Base-by-base conservation (phyloP, 2,888 invertebrate genomes). In the Leptinotarsa juncta region DNA sequence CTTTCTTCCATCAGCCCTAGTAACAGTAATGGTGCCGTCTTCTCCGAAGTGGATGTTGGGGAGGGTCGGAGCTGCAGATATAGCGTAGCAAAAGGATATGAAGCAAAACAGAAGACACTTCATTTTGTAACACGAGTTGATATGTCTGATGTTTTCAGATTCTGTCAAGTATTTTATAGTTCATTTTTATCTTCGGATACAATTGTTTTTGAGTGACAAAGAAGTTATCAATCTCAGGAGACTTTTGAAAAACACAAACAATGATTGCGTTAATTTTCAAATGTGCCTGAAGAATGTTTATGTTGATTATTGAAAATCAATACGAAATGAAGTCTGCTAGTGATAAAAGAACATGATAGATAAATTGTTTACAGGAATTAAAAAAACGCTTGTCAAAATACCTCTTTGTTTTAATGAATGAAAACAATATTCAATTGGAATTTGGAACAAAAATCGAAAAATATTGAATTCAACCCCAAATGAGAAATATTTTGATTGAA, bases 1-100 rank as follows among this genome's bases (percentile, higher is more conserved):
- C 18, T 74, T 77, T 49, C 75, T 81, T 12, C 82, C 82, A 53
- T 70, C 69, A 10, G 72, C 75, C 42, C 42, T 42, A 14, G 67
- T 73, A 62, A 83, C 79, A 32, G 79, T 66, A 66, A 83, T 80
- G 53, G 77, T 82, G 18, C 81, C 81, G 70, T 82, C 82, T n/a
- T 81, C 79, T 72, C 75, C 74, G 57, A 82, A 73, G 55, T 72
- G 71, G 23, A 82, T 74, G 60, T 69, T 75, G 66, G 76, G 79
- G 18, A 68, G 70, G 7, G 75, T 67, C 14, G 67, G 51, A n/a
- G 50, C 65, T 32, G 67, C 14, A 65, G 76, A 77, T 66, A 73
- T 23, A 26, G 76, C 79, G 65, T 71, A 78, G 71, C 71, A 74
- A 57, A 75, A 74, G n/a, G 74, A 77, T 14, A 78, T 69, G 15